These are phyloP conservation scores for Misgurnus mizolepis DNA, from an alignment of 2,113 vertebrate genomes.

Conservation along the genomic window DNA sequence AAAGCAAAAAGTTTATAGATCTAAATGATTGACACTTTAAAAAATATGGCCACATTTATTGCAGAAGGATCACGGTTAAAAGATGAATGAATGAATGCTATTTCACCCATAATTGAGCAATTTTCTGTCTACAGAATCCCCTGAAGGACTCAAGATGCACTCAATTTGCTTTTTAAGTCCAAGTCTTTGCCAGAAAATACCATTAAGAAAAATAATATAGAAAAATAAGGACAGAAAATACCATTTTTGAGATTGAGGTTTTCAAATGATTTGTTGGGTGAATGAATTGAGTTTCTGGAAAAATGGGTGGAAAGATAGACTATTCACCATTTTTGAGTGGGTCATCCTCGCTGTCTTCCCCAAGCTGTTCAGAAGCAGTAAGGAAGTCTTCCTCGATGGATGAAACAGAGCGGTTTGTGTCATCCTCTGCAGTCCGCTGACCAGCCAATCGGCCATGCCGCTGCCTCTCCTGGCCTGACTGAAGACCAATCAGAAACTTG, in stretches of 20 bases:
- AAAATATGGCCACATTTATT: background rate
- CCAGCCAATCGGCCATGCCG: slow-evolving; percentile 68
- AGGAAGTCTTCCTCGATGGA: slow-evolving; percentile 97
- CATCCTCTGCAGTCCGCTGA: slow-evolving; percentile 81
- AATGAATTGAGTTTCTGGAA: background rate
- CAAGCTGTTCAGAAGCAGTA: slow-evolving; percentile 91
- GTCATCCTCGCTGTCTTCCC: slow-evolving; percentile 89
- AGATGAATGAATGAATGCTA: background rate
- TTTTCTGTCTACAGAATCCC: background rate
- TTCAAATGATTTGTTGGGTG: background rate
- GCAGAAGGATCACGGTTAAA: background rate
- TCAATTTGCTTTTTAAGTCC: background rate
- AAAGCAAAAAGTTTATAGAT: slow-evolving; percentile 8
- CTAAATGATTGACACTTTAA: background rate
- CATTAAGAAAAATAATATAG: too few species aligned
- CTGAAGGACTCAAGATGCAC: background rate
- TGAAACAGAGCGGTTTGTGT: slow-evolving; percentile 92
- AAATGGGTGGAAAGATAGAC: background rate
- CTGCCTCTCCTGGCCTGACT: slow-evolving; percentile 85
- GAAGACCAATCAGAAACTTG: slow-evolving; percentile 92
- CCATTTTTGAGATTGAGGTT: background rate
- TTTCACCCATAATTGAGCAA: slow-evolving; percentile 18
- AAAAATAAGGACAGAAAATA: background rate
- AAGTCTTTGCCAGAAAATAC: background rate
- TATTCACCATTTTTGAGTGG: slow-evolving; percentile 81